Percentiles rank a stretch among this genome's conserved stretches.
These are phyloP conservation scores for Pseudomyrmex concolor DNA, from an alignment of 1,140 invertebrate genomes.

Conservation along the genomic window DNA sequence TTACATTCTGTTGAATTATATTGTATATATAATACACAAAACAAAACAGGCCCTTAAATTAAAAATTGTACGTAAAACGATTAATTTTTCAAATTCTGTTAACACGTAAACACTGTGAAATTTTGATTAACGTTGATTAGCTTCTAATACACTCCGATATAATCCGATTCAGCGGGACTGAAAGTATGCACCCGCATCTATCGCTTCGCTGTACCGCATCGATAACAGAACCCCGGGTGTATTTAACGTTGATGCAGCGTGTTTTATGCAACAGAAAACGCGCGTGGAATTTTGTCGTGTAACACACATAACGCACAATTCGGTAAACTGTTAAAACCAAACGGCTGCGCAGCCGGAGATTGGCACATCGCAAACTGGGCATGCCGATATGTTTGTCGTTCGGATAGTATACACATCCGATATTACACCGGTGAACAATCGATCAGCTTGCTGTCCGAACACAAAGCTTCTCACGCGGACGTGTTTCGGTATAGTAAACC, in stretches of 20 bases:
- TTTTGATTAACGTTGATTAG: too few relatives aligned
- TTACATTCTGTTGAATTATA: too few relatives aligned
- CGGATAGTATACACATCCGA: constrained; percentile 31
- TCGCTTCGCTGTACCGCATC: too few relatives aligned
- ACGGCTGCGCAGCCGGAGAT: constrained; percentile 13
- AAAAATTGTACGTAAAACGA: too few relatives aligned
- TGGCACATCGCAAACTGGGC: constrained; percentile 12
- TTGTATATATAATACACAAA: too few relatives aligned
- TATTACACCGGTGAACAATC: constrained; percentile 46
- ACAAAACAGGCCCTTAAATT: too few relatives aligned
- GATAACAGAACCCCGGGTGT: too few relatives aligned
- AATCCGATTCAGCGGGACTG: not conserved
- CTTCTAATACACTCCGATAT: not conserved
- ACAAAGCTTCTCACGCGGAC: constrained; percentile 34
- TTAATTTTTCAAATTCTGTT: not conserved
- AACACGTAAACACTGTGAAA: too few relatives aligned
- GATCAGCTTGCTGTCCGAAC: constrained; percentile 19
- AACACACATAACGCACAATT: not conserved
- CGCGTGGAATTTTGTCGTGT: not conserved
- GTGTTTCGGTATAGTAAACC: constrained; percentile 4
- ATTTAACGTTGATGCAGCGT: not conserved
- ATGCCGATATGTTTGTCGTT: constrained; percentile 42
- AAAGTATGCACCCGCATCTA: not conserved
- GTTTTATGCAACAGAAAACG: not conserved
- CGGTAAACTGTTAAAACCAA: constrained; percentile 41